Evolutionary conservation across 1,140 invertebrate genomes (phyloP).

Genomic region (Lineus longissimus): DNA sequence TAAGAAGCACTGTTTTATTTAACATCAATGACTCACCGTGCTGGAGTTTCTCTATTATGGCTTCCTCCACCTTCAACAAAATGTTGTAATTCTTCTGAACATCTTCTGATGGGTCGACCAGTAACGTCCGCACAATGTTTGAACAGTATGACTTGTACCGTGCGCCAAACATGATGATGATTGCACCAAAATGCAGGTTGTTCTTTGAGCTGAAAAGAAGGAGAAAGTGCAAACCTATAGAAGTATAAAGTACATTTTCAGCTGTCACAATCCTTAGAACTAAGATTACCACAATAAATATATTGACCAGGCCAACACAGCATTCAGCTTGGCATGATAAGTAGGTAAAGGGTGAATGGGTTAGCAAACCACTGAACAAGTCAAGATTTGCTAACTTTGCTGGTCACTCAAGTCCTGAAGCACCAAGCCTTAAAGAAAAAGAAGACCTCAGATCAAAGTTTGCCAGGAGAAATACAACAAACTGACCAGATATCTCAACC

Average conservation of each 20-base stretch:
- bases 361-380: too few relatives aligned
- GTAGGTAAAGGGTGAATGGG: too few relatives aligned
- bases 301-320: too few relatives aligned
- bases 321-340: too few relatives aligned
- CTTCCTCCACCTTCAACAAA: conserved; percentile 85
- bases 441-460: too few relatives aligned
- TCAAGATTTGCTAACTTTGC: too few relatives aligned
- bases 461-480: too few relatives aligned
- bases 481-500: too few relatives aligned
- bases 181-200: conserved; percentile 89
- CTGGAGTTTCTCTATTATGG: conserved; percentile 78
- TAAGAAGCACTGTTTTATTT: too few relatives aligned
- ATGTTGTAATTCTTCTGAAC: conserved; percentile 87
- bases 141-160: conserved; percentile 98
- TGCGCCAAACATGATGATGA: conserved; percentile 89
- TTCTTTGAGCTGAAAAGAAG: conserved; percentile 78
- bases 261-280: not conserved
- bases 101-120: conserved; percentile 86
- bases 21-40: conserved; percentile 57
- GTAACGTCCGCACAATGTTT: conserved; percentile 94
- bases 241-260: not conserved
- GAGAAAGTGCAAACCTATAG: not conserved
- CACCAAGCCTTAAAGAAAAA: too few relatives aligned
- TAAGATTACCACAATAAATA: too few relatives aligned
- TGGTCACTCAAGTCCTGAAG: too few relatives aligned